Evolutionary conservation across 37 sponge, comb jelly and placozoan species (phyloP).

Genomic region (Aphrocallistes beatrix): DNA sequence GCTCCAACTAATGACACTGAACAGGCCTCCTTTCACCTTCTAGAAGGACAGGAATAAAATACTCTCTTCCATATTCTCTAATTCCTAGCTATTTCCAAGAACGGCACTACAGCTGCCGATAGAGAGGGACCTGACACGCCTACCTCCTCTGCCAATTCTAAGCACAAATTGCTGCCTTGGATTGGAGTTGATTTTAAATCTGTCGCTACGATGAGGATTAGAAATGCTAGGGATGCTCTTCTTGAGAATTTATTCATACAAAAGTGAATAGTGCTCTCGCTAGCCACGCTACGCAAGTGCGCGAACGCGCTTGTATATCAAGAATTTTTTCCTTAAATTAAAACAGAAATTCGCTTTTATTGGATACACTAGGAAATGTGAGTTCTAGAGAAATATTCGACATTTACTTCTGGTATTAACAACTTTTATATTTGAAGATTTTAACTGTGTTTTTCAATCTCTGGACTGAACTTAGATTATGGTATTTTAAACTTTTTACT

Average conservation of each 20-base stretch:
- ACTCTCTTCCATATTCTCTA: slow-evolving; percentile 47
- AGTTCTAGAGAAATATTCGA: too few species aligned
- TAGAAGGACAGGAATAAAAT: not conserved
- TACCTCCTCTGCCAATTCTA: not conserved
- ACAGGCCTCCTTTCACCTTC: not conserved
- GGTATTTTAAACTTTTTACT: not conserved
- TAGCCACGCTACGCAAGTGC: too few species aligned
- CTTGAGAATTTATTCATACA: slow-evolving; percentile 40
- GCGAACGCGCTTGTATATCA: too few species aligned
- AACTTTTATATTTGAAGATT: too few species aligned
- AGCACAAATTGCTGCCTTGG: not conserved
- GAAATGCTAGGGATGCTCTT: slow-evolving; percentile 37
- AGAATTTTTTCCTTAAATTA: too few species aligned
- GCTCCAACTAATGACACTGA: not conserved
- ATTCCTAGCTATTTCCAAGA: slow-evolving; percentile 28
- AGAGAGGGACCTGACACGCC: not conserved
- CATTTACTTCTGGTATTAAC: not conserved
- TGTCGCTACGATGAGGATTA: not conserved
- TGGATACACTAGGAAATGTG: slow-evolving; percentile 74
- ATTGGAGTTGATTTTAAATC: not conserved
- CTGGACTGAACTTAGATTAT: not conserved
- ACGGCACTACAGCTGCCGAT: not conserved
- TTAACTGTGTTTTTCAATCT: too few species aligned
- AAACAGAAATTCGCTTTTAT: slow-evolving; percentile 53
- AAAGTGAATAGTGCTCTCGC: slow-evolving; percentile 46